Evolutionary conservation across 2,797 vertebrate genomes (phyloP), one percentile per base, ranked within the genome.

Genomic region (Garrulus glandarius): DNA sequence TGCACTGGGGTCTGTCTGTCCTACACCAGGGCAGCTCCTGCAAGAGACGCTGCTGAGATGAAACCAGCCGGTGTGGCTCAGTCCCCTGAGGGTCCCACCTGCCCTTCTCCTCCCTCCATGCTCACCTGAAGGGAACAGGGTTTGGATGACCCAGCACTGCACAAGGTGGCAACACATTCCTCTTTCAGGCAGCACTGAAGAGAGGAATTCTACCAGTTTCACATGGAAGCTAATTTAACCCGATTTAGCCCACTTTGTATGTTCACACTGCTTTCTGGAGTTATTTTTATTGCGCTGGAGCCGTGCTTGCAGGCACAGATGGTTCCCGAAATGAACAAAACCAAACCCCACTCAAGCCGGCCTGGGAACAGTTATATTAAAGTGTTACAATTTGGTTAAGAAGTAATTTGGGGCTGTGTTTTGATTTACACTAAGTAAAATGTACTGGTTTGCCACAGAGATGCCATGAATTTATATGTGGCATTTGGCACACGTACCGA

Each of bases 361-460:
- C 32, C 77, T 46, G 87, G 68, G 85, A 97, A 84, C 77, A 86
- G 80, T 86, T 87, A 57, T 1, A 57, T 37, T 60, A 47, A 92
- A 95, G 68, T 65, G 71, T 36, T 88, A 61, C 23, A 23, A 50
- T 71, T 84, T 70, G 92, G 94, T 91, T 69, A 53, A 88, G 72
- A 92, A 94, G 93, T 80, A 85, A 95, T 97, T 95, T 95, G 57
- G 84, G 70, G 84, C 56, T 56, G 80, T 75, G 61, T 91, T 97
- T 95, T 95, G 91, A 96, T 97, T 97, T 96, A 95, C 92, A 75
- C 83, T 21, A 75, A 36, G 94, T 80, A 29, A 96, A 97, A 91
- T 0, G 17, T 16, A 43, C 83, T 6, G 70, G 84, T 95, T 89
- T 65, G 67, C 90, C 92, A 87, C 83, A 26, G 93, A 93, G 92